Evolutionary conservation across 2,797 vertebrate species (phyloP).

Genomic region (Spinibarbus caldwelli): DNA sequence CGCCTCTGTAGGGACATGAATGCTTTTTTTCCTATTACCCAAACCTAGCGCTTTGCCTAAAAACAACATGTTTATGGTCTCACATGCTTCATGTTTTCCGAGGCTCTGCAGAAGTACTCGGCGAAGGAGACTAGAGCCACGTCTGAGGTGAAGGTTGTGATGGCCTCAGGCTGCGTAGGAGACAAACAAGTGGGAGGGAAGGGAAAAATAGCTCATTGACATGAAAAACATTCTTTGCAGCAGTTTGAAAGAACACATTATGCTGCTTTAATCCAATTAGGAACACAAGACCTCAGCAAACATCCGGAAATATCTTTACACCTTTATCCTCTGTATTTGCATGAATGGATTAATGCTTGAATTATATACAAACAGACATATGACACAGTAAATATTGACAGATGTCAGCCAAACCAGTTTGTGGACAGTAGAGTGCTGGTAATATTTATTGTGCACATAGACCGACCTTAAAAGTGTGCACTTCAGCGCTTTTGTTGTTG

Average conservation of each 20-base stretch:
- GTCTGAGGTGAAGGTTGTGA: constrained; percentile 96
- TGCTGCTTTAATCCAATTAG: constrained; percentile 2
- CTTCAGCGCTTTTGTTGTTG: constrained; percentile 86
- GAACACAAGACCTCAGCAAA: constrained; percentile 8
- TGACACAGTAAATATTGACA: constrained; percentile 27
- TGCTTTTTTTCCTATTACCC: neutral
- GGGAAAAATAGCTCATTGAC: constrained; percentile 22
- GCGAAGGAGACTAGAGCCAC: constrained; percentile 93
- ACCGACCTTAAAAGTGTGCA: constrained; percentile 89
- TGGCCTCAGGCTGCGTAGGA: constrained; percentile 87
- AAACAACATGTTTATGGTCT: constrained; percentile 54
- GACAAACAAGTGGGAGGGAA: neutral
- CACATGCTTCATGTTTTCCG: constrained; percentile 88
- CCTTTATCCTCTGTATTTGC: constrained; percentile 6
- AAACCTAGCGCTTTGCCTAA: neutral
- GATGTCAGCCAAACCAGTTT: constrained; percentile 5
- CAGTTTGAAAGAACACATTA: constrained; percentile 10
- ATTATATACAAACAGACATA: constrained; percentile 21
- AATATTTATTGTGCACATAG: neutral
- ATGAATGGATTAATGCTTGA: constrained; percentile 44
- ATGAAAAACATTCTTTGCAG: neutral
- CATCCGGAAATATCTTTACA: neutral
- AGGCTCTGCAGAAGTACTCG: constrained; percentile 93
- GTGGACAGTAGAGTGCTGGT: neutral
- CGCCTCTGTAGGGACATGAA: neutral